phyloP scores from a whole-genome alignment of 2,888 invertebrate genomes.

The Eupithecia dodoneata region DNA sequence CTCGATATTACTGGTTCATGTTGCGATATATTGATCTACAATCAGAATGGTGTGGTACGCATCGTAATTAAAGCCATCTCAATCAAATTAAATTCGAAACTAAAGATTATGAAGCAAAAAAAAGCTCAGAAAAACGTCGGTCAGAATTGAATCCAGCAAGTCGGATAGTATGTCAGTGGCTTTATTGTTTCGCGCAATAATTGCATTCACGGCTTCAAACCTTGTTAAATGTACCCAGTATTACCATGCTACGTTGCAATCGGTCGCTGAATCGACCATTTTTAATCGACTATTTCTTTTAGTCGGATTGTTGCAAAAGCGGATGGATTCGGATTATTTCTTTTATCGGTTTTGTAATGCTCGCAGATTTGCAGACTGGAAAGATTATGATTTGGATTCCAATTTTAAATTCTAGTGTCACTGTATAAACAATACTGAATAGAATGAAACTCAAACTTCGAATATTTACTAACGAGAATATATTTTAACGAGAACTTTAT shows the following conservation, averaged over 20 bases:
- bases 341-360: not conserved
- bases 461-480: not conserved
- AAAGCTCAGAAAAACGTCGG: not conserved
- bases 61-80: too few relatives aligned
- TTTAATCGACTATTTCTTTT: constrained; percentile 14
- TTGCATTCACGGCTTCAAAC: constrained; percentile 58
- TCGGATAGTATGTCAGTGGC: not conserved
- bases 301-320: not conserved
- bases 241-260: constrained; percentile 10
- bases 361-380: not conserved
- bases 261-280: constrained; percentile 9
- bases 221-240: constrained; percentile 48
- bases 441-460: not conserved
- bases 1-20: too few relatives aligned
- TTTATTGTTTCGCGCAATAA: constrained; percentile 54
- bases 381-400: not conserved
- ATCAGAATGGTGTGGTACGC: too few relatives aligned
- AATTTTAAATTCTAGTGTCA: not conserved
- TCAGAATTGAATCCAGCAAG: not conserved
- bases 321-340: not conserved
- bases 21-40: too few relatives aligned
- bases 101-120: not conserved
- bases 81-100: too few relatives aligned
- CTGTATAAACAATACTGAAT: not conserved
- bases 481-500: not conserved